Base-by-base conservation (phyloP, 2,113 vertebrate genomes). In the Ploceus nigricollis region DNA sequence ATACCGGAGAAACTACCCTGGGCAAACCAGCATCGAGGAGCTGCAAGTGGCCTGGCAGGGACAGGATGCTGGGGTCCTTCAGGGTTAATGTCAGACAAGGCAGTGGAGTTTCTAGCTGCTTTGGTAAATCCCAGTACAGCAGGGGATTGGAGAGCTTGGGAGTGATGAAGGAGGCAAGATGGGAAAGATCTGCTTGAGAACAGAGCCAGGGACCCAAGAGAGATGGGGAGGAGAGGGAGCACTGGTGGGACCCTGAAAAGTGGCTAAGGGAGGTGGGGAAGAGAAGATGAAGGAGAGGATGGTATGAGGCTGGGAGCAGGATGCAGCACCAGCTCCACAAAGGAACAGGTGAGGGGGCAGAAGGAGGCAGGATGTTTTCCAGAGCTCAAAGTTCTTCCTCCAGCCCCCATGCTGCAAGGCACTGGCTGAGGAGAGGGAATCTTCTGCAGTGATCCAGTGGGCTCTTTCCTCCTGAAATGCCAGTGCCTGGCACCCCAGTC, bases 401-500 rank as follows among this genome's bases (percentile, higher is more conserved):
- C 58, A 81, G 54, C 21, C 21, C 13, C 48, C 0, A 1, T 3
- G 16, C 39, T 75, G 57, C 2, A 3, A 77, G 54, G 58, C 2
- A 10, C 56, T 45, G 57, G 35, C 37, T 37, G 66, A 39, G 3
- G 35, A 66, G 48, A 45, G 35, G 60, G 40, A 44, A 35, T 28
- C 42, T 77, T 73, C 58, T 9, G 39, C 39, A 45, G 39, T 0
- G 3, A 25, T 24, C n/a, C 45, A 1, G 24, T 12, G 50, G 44
- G 54, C 82, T 82, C 66, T 22, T 77, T 69, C 35, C n/a, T 51
- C 64, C 64, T 5, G 2, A 4, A 11, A 6, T 8, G 9, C 28
- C 13, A 1, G 70, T 18, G n/a, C 39, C 64, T 37, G 40, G 53
- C 25, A 63, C 15, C 53, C 24, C 0, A 1, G 9, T 2, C 30